A percentile compares a stretch with the other conserved stretches of the same genome.
Conservation (phyloP, 2,888 invertebrate species). For the Crossocerus cetratus region DNA sequence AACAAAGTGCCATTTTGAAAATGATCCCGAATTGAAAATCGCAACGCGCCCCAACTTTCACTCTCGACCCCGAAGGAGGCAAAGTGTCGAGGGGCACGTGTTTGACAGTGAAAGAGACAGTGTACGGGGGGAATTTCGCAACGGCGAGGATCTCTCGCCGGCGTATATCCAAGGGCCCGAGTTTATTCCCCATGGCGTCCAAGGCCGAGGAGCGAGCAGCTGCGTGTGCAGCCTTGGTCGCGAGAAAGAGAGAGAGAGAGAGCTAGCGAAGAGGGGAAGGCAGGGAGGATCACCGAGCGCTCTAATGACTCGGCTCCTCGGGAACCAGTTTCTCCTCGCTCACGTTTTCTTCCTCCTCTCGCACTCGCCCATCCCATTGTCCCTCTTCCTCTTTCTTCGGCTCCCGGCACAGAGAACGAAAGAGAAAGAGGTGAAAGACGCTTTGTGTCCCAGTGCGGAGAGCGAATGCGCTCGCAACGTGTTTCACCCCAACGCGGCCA, state of each 20-base stretch:
- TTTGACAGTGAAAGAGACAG: not conserved
- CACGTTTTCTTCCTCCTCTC: slow-evolving; percentile 4
- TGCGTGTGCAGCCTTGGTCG: too few relatives aligned
- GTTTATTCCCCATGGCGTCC: slow-evolving; percentile 27
- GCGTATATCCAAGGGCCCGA: not conserved
- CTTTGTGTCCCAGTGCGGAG: too few relatives aligned
- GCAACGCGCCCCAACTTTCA: too few relatives aligned
- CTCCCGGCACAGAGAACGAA: too few relatives aligned
- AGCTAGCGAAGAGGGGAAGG: slow-evolving; percentile 1
- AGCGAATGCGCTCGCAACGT: too few relatives aligned
- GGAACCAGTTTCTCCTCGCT: slow-evolving; percentile 53
- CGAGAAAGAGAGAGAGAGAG: not conserved
- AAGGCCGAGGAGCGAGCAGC: slow-evolving; percentile 27
- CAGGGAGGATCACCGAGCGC: slow-evolving; percentile 28
- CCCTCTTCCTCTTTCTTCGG: not conserved
- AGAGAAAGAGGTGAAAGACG: too few relatives aligned
- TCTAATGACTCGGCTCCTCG: slow-evolving; percentile 30
- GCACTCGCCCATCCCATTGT: not conserved
- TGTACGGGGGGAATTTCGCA: slow-evolving; percentile 2
- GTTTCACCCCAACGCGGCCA: too few relatives aligned
- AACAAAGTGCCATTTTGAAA: too few relatives aligned
- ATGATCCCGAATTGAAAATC: too few relatives aligned
- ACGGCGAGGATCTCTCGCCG: not conserved
- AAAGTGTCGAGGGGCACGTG: too few relatives aligned
- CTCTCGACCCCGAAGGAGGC: too few relatives aligned